Percentiles rank a stretch among this genome's conserved stretches.
Evolutionary conservation across 2,113 vertebrate species (phyloP).

Genomic region (Strix uralensis): DNA sequence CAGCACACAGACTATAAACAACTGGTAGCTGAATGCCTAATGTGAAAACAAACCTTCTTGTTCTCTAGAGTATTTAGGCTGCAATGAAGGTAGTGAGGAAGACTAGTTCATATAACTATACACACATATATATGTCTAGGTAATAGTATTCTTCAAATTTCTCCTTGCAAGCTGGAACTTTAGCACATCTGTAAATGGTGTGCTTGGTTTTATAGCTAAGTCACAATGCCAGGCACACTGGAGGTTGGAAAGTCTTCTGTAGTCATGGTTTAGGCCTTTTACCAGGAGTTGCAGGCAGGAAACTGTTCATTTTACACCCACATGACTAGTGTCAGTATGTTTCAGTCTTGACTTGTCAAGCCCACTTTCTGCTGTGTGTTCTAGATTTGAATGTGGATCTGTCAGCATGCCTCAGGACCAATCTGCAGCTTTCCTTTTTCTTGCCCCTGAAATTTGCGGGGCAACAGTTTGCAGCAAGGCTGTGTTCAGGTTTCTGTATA

Average conservation of each 20-base stretch:
- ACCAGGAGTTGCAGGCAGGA: background rate
- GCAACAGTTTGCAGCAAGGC: background rate
- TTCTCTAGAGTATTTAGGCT: background rate
- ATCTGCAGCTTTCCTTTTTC: background rate
- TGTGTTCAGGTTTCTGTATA: background rate
- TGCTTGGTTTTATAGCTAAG: background rate
- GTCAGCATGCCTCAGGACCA: background rate
- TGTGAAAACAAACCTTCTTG: background rate
- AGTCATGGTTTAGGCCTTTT: background rate
- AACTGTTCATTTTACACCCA: accelerated
- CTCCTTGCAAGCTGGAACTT: background rate
- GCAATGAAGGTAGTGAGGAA: background rate
- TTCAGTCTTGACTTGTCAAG: background rate
- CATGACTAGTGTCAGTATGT: accelerated
- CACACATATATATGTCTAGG: accelerated
- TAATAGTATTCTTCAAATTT: background rate
- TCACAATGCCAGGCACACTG: accelerated
- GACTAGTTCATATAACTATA: background rate
- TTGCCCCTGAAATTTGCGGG: background rate
- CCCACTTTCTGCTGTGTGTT: background rate
- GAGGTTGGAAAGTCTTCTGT: background rate
- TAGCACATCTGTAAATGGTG: accelerated
- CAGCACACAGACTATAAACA: background rate
- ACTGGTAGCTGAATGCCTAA: no score
- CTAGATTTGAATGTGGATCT: background rate